Base-by-base conservation (phyloP, 2,888 invertebrate species). In the Chloromyia formosa region DNA sequence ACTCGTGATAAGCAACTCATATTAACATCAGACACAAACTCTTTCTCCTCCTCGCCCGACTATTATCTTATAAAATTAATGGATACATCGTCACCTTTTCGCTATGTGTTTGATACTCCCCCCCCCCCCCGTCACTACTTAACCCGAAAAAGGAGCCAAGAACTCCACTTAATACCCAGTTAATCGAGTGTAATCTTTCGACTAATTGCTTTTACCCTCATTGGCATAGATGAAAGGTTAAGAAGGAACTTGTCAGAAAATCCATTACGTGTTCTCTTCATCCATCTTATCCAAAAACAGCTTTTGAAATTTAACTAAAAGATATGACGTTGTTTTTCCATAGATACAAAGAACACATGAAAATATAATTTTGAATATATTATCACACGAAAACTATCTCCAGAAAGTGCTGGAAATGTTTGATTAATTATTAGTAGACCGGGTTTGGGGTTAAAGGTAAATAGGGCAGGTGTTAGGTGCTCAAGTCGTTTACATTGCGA, bases 111-210 rank as follows among this genome's bases (percentile, higher is more conserved):
- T n/a, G n/a, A n/a, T n/a, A n/a, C n/a, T n/a, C n/a, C n/a, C n/a
- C n/a, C n/a, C n/a, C n/a, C n/a, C n/a, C n/a, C n/a, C n/a, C n/a
- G n/a, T n/a, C n/a, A n/a, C n/a, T n/a, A n/a, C n/a, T n/a, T n/a
- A n/a, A n/a, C n/a, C n/a, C n/a, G 45, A 9, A 45, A 10, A 60
- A 14, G n/a, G n/a, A n/a, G n/a, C n/a, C n/a, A n/a, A n/a, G 40
- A 27, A 56, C 9, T 9, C 23, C 22, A 45, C 16, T 49, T 73
- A 49, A 73, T 61, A 27, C 45, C 49, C 7, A 40, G 45, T 73
- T 73, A 73, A 73, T 73, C 73, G 73, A 49, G 60, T 61, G 61
- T 73, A 73, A 73, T 73, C 73, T 73, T 73, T 53, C 60, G 23
- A 73, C 73, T 73, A 60, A 73, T 73, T 73, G 61, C 56, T 73